Evolutionary conservation across 2,113 vertebrate genomes (phyloP).

Genomic region (Regulus satrapa): DNA sequence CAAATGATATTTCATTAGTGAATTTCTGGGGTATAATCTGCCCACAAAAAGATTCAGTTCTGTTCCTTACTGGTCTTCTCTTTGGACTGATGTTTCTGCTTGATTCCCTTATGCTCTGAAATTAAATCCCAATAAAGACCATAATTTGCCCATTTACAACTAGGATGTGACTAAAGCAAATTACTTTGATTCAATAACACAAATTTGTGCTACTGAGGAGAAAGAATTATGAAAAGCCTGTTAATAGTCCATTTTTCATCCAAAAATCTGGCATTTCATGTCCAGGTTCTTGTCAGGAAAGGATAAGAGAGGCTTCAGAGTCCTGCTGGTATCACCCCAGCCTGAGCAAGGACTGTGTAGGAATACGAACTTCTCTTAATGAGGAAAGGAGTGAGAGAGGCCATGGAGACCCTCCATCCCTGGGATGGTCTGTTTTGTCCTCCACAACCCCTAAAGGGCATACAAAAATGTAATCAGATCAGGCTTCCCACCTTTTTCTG

Average conservation of each 20-base stretch:
- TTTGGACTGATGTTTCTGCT: background rate
- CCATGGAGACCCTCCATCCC: rapidly evolving
- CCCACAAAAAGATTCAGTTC: background rate
- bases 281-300: background rate
- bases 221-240: background rate
- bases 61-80: background rate
- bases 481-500: background rate
- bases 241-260: background rate
- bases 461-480: background rate
- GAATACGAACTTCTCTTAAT: background rate
- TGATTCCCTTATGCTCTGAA: background rate
- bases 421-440: background rate
- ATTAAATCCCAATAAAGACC: background rate
- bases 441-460: background rate
- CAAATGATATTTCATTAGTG: background rate
- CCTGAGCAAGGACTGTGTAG: background rate
- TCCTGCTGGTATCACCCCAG: background rate
- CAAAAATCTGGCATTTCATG: background rate
- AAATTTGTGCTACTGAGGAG: background rate
- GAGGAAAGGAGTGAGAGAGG: background rate
- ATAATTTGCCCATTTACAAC: background rate
- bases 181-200: background rate
- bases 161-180: background rate
- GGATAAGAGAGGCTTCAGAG: background rate
- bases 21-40: background rate